A percentile compares a stretch with the other conserved stretches of the same genome.
These are phyloP conservation scores for Corythoichthys haematopterus DNA, from an alignment of 2,113 vertebrate species.

Conservation along the genomic window DNA sequence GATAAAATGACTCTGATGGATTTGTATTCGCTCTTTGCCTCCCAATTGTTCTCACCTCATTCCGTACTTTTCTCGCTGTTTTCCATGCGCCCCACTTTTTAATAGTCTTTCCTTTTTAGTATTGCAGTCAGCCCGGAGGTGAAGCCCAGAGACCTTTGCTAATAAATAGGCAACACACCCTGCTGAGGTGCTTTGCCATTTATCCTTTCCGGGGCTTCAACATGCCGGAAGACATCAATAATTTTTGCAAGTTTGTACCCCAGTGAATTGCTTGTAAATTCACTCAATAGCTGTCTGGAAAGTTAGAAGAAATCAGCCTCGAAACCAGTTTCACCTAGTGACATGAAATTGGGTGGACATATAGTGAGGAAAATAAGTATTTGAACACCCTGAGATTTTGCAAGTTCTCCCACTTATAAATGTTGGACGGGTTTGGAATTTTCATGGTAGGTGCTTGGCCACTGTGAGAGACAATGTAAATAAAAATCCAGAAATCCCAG, in stretches of 20 bases:
- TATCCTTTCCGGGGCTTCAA: slow-evolving; percentile 10
- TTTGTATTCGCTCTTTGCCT: slow-evolving; percentile 14
- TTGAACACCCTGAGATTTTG: too few relatives aligned
- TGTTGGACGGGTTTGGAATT: too few relatives aligned
- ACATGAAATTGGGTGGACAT: not conserved
- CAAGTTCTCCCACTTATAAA: too few relatives aligned
- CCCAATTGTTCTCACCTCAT: slow-evolving; percentile 17
- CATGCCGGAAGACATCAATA: not conserved
- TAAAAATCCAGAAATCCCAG: too few relatives aligned
- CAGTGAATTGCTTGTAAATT: not conserved
- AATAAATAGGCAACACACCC: slow-evolving; percentile 43
- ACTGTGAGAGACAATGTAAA: too few relatives aligned
- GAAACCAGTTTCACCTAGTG: too few relatives aligned
- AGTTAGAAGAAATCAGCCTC: not conserved
- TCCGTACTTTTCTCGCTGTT: slow-evolving; percentile 27
- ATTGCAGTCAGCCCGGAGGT: slow-evolving; percentile 39
- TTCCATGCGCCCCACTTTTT: slow-evolving; percentile 13
- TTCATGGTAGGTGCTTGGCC: too few relatives aligned
- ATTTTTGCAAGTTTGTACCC: not conserved
- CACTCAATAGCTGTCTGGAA: not conserved
- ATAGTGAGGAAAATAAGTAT: too few relatives aligned
- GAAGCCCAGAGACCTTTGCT: slow-evolving; percentile 36
- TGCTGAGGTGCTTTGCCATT: slow-evolving; percentile 40
- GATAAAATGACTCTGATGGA: not conserved
- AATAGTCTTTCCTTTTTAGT: slow-evolving; percentile 24